Conservation (phyloP, 2,888 invertebrate species). For the Leptinotarsa haldemani region DNA sequence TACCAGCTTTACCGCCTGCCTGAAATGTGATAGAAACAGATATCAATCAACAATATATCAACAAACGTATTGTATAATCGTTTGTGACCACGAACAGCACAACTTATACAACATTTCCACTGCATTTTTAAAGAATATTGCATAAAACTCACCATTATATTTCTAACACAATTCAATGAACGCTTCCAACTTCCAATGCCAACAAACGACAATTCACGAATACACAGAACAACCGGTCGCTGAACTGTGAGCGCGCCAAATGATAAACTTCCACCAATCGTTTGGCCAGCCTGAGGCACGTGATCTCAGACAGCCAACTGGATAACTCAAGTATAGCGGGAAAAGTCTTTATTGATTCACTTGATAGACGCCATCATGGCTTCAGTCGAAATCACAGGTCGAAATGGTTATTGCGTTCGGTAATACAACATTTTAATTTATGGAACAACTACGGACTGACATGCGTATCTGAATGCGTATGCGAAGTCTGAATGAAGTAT, state of each 20-base stretch:
- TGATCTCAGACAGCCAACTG: constrained; percentile 61
- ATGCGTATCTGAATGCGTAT: too few species aligned
- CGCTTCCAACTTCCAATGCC: constrained; percentile 44
- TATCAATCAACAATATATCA: constrained; percentile 18
- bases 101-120: constrained; percentile 24
- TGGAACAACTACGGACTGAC: too few species aligned
- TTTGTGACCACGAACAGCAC: background rate
- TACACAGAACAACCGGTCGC: constrained; percentile 48
- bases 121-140: constrained; percentile 30
- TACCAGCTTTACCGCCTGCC: constrained; percentile 99
- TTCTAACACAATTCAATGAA: constrained; percentile 27
- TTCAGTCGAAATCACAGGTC: constrained; percentile 19
- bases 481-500: too few species aligned
- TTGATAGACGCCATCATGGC: constrained; percentile 46
- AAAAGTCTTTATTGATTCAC: constrained; percentile 53
- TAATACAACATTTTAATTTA: too few species aligned
- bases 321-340: constrained; percentile 35
- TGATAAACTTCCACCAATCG: constrained; percentile 48
- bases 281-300: constrained; percentile 56
- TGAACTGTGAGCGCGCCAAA: constrained; percentile 58
- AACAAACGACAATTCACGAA: constrained; percentile 53
- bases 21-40: constrained; percentile 69
- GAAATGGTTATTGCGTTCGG: background rate
- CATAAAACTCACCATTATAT: constrained; percentile 65
- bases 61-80: background rate